Percentiles rank a stretch among this genome's conserved stretches.
phyloP scores from a whole-genome alignment of 2,888 invertebrate species.

The Tryphoninae sp. region DNA sequence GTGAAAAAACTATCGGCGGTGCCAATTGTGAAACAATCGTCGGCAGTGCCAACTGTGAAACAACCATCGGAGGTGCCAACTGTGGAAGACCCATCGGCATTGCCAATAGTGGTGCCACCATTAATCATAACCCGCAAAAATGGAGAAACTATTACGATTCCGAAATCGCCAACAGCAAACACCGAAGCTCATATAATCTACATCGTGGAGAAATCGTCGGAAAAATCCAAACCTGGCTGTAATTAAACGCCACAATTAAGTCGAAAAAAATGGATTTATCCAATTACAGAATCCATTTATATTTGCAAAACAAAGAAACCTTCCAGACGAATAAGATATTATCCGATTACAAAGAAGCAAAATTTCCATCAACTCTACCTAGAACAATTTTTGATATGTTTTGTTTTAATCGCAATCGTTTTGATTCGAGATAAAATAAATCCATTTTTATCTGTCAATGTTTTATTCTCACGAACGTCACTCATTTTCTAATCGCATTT shows the following conservation, averaged over 20 bases:
- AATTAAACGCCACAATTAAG: slow-evolving; percentile 2
- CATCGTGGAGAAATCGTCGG: not conserved
- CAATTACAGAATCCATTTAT: not conserved
- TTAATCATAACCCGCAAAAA: not conserved
- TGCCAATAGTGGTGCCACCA: too few species aligned
- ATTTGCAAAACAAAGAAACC: too few species aligned
- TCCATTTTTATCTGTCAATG: not conserved
- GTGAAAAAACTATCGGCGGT: too few species aligned
- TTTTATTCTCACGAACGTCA: not conserved
- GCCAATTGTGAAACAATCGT: too few species aligned
- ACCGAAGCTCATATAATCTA: slow-evolving; percentile 30
- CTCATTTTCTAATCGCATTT: not conserved
- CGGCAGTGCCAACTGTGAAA: not conserved
- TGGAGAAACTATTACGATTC: slow-evolving; percentile 18
- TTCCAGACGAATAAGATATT: too few species aligned
- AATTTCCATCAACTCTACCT: too few species aligned
- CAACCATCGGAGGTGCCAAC: slow-evolving; percentile 6
- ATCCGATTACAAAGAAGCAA: too few species aligned
- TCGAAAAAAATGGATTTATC: not conserved
- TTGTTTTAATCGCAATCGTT: not conserved
- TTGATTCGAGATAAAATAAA: not conserved
- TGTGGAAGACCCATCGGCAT: slow-evolving; percentile 26
- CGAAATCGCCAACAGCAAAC: not conserved
- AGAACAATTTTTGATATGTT: too few species aligned
- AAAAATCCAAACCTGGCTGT: not conserved